Evolutionary conservation across 2,113 vertebrate genomes (phyloP).

Genomic region (Cyprinodon brontotheroides): DNA sequence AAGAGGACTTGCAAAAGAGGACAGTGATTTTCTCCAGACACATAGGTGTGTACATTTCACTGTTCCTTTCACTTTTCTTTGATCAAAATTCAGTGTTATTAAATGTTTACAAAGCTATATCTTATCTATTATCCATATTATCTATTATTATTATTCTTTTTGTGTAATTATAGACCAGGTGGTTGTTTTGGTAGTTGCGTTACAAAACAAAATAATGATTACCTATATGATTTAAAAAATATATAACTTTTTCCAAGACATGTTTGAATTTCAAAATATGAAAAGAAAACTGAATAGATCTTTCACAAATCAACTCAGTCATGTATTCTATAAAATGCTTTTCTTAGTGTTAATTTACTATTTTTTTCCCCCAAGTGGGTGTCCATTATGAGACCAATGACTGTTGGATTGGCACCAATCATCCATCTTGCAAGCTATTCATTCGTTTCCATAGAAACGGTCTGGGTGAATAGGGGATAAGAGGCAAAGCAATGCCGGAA

Average conservation of each 20-base stretch:
- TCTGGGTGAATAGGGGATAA: conserved; percentile 76
- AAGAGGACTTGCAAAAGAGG: conserved; percentile 25
- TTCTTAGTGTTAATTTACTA: conserved; percentile 63
- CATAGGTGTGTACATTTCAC: conserved; percentile 35
- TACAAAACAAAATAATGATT: background rate
- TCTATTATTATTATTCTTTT: too few species aligned
- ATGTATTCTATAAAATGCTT: conserved; percentile 44
- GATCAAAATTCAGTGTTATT: background rate
- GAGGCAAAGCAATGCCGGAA: conserved; percentile 68
- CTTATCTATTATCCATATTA: too few species aligned
- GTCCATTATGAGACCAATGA: conserved; percentile 74
- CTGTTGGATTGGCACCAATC: conserved; percentile 77
- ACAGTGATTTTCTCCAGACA: conserved; percentile 55
- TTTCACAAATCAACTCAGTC: conserved; percentile 15
- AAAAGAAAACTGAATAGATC: background rate
- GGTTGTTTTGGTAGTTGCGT: too few species aligned
- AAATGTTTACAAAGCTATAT: too few species aligned
- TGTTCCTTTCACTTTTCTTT: conserved; percentile 8
- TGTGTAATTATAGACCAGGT: too few species aligned
- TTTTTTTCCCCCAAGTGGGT: conserved; percentile 62
- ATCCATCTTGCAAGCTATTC: conserved; percentile 75
- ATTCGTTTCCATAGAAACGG: conserved; percentile 79
- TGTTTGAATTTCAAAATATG: conserved; percentile 3
- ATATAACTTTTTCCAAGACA: background rate
- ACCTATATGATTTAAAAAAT: background rate